A percentile compares a stretch with the other conserved stretches of the same genome.
Evolutionary conservation across 2,113 vertebrate genomes (phyloP).

Genomic region (Pholis gunnellus): DNA sequence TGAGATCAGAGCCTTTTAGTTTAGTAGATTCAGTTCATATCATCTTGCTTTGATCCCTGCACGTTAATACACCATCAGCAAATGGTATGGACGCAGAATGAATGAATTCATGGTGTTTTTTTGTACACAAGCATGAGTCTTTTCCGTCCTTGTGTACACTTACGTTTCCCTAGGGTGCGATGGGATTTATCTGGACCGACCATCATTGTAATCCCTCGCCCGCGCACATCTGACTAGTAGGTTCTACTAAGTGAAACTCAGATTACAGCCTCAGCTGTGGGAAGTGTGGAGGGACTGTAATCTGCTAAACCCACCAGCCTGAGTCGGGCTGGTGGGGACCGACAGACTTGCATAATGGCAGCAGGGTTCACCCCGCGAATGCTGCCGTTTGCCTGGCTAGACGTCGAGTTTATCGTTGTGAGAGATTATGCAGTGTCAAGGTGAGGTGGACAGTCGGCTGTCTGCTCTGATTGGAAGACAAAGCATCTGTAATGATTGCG

Average conservation of each 20-base stretch:
- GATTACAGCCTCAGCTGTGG: conserved; percentile 65
- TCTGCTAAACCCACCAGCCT: conserved; percentile 60
- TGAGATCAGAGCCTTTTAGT: conserved; percentile 36
- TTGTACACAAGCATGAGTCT: neutral
- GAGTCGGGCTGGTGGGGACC: conserved; percentile 25
- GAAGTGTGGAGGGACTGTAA: conserved; percentile 65
- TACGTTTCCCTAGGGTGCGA: conserved; percentile 3
- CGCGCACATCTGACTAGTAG: conserved; percentile 56
- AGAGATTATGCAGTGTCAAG: conserved; percentile 16
- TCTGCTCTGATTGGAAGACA: conserved; percentile 40
- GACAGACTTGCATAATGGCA: conserved; percentile 35
- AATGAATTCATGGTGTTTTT: conserved; percentile 14
- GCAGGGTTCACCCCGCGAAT: conserved; percentile 27
- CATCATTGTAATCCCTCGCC: conserved; percentile 70
- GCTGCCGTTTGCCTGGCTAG: conserved; percentile 9
- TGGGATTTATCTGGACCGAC: conserved; percentile 65
- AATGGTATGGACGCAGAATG: conserved; percentile 4
- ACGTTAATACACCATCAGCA: conserved; percentile 7
- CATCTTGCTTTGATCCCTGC: conserved; percentile 17
- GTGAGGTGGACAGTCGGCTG: conserved; percentile 1
- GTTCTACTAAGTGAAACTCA: conserved; percentile 66
- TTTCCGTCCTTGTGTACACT: neutral
- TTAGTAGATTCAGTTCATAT: conserved; percentile 2
- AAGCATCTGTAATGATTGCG: neutral
- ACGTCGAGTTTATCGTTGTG: neutral